Base-by-base conservation (phyloP, 2,113 vertebrate genomes). In the Colaptes auratus region DNA sequence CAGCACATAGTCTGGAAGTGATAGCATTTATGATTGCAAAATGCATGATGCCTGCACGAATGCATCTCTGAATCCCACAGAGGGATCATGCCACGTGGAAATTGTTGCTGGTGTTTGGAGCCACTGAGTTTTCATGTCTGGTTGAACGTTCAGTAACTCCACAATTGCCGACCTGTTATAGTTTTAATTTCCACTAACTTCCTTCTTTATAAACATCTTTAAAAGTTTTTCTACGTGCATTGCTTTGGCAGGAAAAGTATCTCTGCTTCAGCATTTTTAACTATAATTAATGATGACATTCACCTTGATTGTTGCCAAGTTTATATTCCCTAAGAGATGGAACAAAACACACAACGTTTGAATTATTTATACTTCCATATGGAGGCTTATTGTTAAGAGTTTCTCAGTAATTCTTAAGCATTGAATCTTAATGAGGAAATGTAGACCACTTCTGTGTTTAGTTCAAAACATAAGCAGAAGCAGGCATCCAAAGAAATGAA, bases 341-440 rank as follows among this genome's bases (percentile, higher is more conserved):
- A 90, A 42, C 69, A 93, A 94, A 96, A 71, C 70, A 90, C 77
- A 84, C 65, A 85, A 70, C 0, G 5, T 10, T n/a, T 96, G 90
- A 96, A 96, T 95, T 94, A 97, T 93, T 96, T 93, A 81, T 86
- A 39, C 48, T 89, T 93, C 94, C 94, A 78, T 74, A 84, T 89
- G 78, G 90, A 90, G 78, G 28, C 55, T 93, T 91, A 72, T 80
- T 95, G 87, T 89, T 88, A 92, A 93, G 93, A 95, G 52, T 84
- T 94, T 76, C 64, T 76, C 60, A 76, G 83, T 72, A 92, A 94
- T 94, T 94, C 76, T 92, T 96, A 84, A 97, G 86, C 2, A 1
- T 36, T 91, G 81, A 61, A 80, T 86, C 69, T 96, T 86, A 94
- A 94, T 82, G 89, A 88, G 78, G 89, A 92, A 83, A 61, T 53